Evolutionary conservation across 1,140 invertebrate species (phyloP).

Genomic region (Heliconius eleuchia): DNA sequence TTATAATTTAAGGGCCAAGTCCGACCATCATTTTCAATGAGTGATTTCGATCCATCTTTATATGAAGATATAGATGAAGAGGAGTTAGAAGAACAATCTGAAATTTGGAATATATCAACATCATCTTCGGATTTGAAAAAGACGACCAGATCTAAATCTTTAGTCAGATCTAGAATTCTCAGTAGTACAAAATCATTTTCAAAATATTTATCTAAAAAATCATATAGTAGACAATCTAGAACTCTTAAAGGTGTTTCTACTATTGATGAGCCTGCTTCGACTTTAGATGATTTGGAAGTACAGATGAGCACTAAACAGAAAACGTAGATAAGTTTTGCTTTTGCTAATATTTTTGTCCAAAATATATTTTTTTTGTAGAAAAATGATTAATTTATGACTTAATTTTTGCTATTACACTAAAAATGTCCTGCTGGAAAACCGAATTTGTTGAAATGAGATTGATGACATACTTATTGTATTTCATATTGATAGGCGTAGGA

Average conservation of each 20-base stretch:
- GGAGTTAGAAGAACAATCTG: conserved; percentile 49
- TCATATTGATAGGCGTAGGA: conserved; percentile 4
- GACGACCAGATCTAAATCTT: conserved; percentile 49
- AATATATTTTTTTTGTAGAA: too few species aligned
- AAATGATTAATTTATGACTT: too few species aligned
- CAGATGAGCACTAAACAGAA: conserved; percentile 38
- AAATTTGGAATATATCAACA: conserved; percentile 51
- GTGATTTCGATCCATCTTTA: conserved; percentile 49
- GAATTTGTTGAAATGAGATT: not conserved
- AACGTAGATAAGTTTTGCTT: conserved; percentile 25
- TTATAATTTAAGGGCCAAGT: conserved; percentile 24
- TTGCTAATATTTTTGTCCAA: too few species aligned
- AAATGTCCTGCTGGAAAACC: too few species aligned
- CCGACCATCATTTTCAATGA: conserved; percentile 48
- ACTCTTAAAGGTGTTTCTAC: conserved; percentile 33
- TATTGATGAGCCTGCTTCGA: conserved; percentile 42
- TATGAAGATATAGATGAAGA: conserved; percentile 44
- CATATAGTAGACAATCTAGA: conserved; percentile 42
- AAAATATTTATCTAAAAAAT: conserved; percentile 46
- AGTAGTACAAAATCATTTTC: conserved; percentile 50
- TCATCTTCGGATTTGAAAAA: conserved; percentile 41
- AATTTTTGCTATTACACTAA: too few species aligned
- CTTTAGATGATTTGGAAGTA: conserved; percentile 56
- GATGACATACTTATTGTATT: not conserved
- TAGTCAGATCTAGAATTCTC: conserved; percentile 45